Conservation (phyloP, 2,797 vertebrate species). For the Lagorchestes hirsutus region DNA sequence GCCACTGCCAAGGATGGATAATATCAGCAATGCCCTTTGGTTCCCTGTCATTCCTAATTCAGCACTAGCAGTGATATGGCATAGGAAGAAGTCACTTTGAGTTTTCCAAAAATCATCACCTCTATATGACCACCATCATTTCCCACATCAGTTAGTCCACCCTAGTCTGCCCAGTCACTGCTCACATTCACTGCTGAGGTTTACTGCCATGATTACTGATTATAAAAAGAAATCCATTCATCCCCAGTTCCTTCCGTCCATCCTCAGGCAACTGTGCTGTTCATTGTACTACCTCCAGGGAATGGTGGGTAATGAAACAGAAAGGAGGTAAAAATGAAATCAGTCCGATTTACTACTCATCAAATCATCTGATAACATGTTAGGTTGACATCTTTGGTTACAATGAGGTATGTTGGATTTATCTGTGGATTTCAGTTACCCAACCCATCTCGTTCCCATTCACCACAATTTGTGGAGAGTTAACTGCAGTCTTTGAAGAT, state of each 20-base stretch:
- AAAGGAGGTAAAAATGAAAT: conserved; percentile 55
- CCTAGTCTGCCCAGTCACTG: conserved; percentile 53
- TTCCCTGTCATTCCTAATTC: conserved; percentile 63
- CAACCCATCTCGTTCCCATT: conserved; percentile 21
- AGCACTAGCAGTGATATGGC: conserved; percentile 64
- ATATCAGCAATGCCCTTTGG: conserved; percentile 60
- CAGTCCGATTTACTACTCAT: conserved; percentile 22
- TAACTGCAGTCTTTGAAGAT: conserved; percentile 58
- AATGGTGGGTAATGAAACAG: conserved; percentile 27
- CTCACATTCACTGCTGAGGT: conserved; percentile 65
- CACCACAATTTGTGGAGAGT: conserved; percentile 51
- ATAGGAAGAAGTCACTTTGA: conserved; percentile 48
- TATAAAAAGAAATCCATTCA: conserved; percentile 45
- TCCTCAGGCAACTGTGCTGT: conserved; percentile 28
- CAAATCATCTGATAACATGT: conserved; percentile 13
- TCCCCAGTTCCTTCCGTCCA: conserved; percentile 41
- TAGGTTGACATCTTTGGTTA: conserved; percentile 49
- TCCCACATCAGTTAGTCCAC: conserved; percentile 61
- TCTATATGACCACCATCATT: conserved; percentile 27
- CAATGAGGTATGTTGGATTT: conserved; percentile 13
- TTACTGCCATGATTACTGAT: conserved; percentile 53
- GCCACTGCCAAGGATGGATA: conserved; percentile 50
- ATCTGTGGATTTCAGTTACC: conserved; percentile 1
- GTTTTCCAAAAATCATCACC: conserved; percentile 49
- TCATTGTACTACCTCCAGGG: conserved; percentile 46